Percentiles rank a stretch among this genome's conserved stretches.
These are phyloP conservation scores for Drosophila fulvimacula DNA, from an alignment of 2,888 invertebrate species.

Conservation along the genomic window DNA sequence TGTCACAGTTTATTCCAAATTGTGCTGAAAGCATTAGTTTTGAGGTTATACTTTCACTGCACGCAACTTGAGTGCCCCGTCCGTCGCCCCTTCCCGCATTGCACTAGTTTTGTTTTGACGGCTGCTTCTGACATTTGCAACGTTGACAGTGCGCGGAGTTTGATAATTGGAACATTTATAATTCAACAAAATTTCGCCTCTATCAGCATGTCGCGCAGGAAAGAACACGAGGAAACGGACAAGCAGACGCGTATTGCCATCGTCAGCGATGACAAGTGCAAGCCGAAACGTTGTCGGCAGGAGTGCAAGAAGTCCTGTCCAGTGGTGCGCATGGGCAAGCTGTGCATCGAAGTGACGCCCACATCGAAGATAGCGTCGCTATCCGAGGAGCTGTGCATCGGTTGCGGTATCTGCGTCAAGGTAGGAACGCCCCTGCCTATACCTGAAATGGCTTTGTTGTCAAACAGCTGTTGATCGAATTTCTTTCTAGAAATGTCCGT, in stretches of 20 bases:
- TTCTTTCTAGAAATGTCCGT: constrained; percentile 96
- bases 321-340: constrained; percentile 99
- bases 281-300: constrained; percentile 99
- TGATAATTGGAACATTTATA: constrained; percentile 15
- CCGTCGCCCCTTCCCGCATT: constrained; percentile 22
- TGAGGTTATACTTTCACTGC: constrained; percentile 79
- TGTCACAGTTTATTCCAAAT: constrained; percentile 16
- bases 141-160: constrained; percentile 64
- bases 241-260: constrained; percentile 98
- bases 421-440: constrained; percentile 85
- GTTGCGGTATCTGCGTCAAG: constrained; percentile 99
- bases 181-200: constrained; percentile 16
- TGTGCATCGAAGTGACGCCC: constrained; percentile 98
- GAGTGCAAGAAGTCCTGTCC: constrained; percentile 99
- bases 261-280: constrained; percentile 98
- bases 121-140: constrained; percentile 65
- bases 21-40: constrained; percentile 39
- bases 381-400: constrained; percentile 99
- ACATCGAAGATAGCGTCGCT: constrained; percentile 98
- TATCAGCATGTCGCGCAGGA: constrained; percentile 88
- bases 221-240: constrained; percentile 93
- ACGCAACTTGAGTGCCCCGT: constrained; percentile 31
- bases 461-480: constrained; percentile 17
- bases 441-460: neutral
- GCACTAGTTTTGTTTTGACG: constrained; percentile 74